phyloP scores from a whole-genome alignment of 2,888 invertebrate genomes.

The Patella pellucida region DNA sequence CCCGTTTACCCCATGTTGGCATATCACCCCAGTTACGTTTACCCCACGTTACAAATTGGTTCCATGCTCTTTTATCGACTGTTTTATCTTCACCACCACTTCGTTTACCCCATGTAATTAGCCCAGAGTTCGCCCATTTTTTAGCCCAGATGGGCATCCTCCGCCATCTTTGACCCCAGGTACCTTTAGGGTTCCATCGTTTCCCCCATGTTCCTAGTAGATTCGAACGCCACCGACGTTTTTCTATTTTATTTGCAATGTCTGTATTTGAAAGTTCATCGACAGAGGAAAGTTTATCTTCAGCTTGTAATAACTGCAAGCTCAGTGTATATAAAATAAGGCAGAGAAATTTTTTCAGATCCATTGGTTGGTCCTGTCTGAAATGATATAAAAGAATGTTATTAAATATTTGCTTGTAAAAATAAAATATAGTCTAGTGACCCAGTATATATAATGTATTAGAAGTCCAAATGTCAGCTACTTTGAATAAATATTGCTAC shows the following conservation, averaged over 20 bases:
- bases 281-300: not conserved
- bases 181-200: not conserved
- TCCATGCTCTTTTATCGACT: not conserved
- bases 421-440: too few species aligned
- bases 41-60: conserved; percentile 6
- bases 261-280: not conserved
- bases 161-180: not conserved
- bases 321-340: not conserved
- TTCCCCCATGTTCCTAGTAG: not conserved
- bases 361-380: conserved; percentile 1
- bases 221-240: not conserved
- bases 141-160: conserved; percentile 1
- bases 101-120: not conserved
- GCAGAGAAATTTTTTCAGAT: not conserved
- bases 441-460: too few species aligned
- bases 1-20: conserved; percentile 1
- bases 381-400: not conserved
- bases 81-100: not conserved
- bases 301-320: not conserved
- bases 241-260: not conserved
- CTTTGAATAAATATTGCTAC: too few species aligned
- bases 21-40: conserved; percentile 1
- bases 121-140: not conserved
- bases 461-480: too few species aligned
- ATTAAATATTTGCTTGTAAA: too few species aligned